Conservation (phyloP, 2,797 vertebrate species). For the Mormyrus proboscirostris region DNA sequence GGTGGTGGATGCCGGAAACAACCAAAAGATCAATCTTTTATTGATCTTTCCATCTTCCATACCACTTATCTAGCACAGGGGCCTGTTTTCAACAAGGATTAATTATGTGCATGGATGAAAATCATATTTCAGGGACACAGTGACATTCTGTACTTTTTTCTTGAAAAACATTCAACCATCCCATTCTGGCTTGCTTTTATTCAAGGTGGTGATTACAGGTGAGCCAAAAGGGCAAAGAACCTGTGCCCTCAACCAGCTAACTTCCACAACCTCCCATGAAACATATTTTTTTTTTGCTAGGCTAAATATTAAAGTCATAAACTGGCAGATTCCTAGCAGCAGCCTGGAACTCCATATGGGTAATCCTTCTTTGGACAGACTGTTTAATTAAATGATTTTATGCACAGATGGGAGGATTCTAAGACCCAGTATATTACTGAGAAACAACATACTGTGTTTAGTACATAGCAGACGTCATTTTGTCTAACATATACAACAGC, state of each 20-base stretch:
- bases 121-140: neutral
- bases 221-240: neutral
- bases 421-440: conserved; percentile 7
- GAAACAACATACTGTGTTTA: conserved; percentile 9
- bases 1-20: neutral
- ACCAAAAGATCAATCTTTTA: neutral
- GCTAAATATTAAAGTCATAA: neutral
- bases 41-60: neutral
- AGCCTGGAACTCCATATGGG: neutral
- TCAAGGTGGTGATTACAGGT: neutral
- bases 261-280: neutral
- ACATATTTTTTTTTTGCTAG: neutral
- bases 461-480: conserved; percentile 4
- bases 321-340: neutral
- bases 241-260: neutral
- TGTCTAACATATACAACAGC: neutral
- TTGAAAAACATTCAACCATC: neutral
- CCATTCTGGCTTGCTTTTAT: neutral
- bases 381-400: conserved; percentile 9
- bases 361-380: conserved; percentile 4
- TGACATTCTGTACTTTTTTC: neutral
- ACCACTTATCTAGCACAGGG: neutral
- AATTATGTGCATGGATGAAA: neutral
- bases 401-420: conserved; percentile 13
- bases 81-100: neutral